These are phyloP conservation scores for Achroia grisella DNA, from an alignment of 1,140 invertebrate species.

Conservation along the genomic window DNA sequence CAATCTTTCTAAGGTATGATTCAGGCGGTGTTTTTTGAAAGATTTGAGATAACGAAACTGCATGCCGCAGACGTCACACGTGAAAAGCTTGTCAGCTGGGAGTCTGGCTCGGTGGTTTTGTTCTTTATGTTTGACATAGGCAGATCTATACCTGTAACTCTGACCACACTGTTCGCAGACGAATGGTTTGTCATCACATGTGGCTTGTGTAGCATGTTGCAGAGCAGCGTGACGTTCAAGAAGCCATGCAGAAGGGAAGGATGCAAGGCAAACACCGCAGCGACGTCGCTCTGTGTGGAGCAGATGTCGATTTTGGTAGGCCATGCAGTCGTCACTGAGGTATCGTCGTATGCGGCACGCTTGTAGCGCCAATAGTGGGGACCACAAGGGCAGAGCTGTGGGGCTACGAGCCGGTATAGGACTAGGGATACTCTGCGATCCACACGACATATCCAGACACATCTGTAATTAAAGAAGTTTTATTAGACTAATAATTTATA, in stretches of 20 bases:
- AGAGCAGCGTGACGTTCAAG: conserved; percentile 86
- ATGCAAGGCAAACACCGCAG: conserved; percentile 86
- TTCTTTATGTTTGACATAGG: conserved; percentile 90
- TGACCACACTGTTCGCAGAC: conserved; percentile 93
- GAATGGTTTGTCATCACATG: conserved; percentile 90
- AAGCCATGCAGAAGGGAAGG: conserved; percentile 87
- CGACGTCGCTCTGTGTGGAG: conserved; percentile 74
- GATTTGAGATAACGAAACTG: conserved; percentile 91
- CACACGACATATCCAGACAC: conserved; percentile 61
- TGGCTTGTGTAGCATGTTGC: conserved; percentile 77
- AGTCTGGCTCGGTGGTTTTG: conserved; percentile 89
- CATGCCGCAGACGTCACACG: conserved; percentile 92
- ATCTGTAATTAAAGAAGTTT: conserved; percentile 40
- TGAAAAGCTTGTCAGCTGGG: conserved; percentile 91
- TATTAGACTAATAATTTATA: background rate
- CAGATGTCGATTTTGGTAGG: conserved; percentile 54
- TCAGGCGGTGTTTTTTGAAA: conserved; percentile 90
- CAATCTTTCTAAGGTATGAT: conserved; percentile 87
- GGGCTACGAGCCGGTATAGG: conserved; percentile 74
- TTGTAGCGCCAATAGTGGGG: conserved; percentile 65
- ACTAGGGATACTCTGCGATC: conserved; percentile 36
- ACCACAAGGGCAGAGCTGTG: conserved; percentile 73
- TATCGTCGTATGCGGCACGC: conserved; percentile 70
- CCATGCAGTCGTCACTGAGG: conserved; percentile 62
- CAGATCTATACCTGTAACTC: conserved; percentile 90